Percentiles rank a stretch among this genome's conserved stretches.
Evolutionary conservation across 2,113 vertebrate genomes (phyloP).

Genomic region (Carlito syrichta): DNA sequence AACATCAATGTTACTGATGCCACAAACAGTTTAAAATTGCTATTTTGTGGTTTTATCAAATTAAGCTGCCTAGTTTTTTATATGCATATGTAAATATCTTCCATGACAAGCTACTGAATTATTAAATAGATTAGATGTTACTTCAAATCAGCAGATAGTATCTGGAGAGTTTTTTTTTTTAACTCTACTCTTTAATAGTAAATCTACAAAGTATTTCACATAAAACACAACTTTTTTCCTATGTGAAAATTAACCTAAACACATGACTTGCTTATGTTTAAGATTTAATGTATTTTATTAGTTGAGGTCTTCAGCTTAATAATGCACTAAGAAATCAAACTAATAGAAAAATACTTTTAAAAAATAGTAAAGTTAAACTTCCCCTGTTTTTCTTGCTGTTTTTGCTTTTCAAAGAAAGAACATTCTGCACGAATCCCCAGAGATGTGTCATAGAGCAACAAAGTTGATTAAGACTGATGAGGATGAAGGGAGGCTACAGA

Average conservation of each 20-base stretch:
- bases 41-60: conserved; percentile 52
- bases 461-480: not conserved
- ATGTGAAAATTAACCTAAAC: conserved; percentile 26
- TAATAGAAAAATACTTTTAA: not conserved
- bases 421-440: not conserved
- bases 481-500: not conserved
- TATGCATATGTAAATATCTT: not conserved
- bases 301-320: not conserved
- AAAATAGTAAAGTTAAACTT: conserved; percentile 9
- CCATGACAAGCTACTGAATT: not conserved
- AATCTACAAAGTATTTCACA: conserved; percentile 27
- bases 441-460: conserved; percentile 20
- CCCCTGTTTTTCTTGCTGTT: not conserved
- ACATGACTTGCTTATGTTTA: conserved; percentile 4
- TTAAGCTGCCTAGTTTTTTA: not conserved
- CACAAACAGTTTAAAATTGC: conserved; percentile 42
- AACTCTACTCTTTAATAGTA: conserved; percentile 9
- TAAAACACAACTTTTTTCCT: conserved; percentile 32
- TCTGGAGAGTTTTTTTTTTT: not conserved
- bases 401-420: conserved; percentile 44
- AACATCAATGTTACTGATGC: not conserved
- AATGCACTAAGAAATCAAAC: conserved; percentile 33
- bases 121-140: conserved; percentile 16
- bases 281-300: conserved; percentile 21
- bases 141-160: not conserved